Evolutionary conservation across 2,797 vertebrate genomes (phyloP), one percentile per base, ranked within the genome.

Genomic region (Hapalemur alaotrensis): DNA sequence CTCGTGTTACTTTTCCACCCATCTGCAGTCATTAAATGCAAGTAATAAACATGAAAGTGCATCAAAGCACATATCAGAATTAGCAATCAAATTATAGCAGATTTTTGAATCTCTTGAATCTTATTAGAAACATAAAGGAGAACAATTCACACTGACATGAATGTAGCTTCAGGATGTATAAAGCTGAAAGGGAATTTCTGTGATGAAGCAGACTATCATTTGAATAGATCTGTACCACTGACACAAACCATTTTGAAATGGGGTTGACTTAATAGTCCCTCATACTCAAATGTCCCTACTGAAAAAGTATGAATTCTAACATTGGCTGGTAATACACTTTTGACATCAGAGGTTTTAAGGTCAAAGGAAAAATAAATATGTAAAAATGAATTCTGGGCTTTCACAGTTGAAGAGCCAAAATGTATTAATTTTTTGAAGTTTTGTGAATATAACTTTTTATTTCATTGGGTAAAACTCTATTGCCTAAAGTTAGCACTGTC

Each of bases 161-260:
- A 69, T 91, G 46, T 4, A 10, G 81, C 83, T 95, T 59, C 50
- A 95, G 57, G 8, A 93, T 95, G 50, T 72, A 93, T 87, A 48
- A 48, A 96, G 46, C 32, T 73, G 48, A 97, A 98, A 97, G 90
- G 13, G 79, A 75, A 94, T 96, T 97, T 70, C 57, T 89, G n/a
- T 89, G 48, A 84, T 61, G 59, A 97, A 70, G 17, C 13, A 89
- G 81, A 32, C 41, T n/a, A 82, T 57, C 2, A 4, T 95, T 93
- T 96, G 46, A 15, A 59, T 61, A 35, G 22, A 85, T 89, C 32
- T 96, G 35, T 22, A 97, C 22, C 67, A 61, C 22, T 94, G 48
- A 82, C 9, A n/a, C 69, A 96, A 96, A 85, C 15, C 10, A 30
- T 38, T 65, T 0, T 89, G 54, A 96, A 97, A 96, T 35, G 14